phyloP scores from a whole-genome alignment of 1,140 invertebrate genomes.

The Himalopsyche phryganea region DNA sequence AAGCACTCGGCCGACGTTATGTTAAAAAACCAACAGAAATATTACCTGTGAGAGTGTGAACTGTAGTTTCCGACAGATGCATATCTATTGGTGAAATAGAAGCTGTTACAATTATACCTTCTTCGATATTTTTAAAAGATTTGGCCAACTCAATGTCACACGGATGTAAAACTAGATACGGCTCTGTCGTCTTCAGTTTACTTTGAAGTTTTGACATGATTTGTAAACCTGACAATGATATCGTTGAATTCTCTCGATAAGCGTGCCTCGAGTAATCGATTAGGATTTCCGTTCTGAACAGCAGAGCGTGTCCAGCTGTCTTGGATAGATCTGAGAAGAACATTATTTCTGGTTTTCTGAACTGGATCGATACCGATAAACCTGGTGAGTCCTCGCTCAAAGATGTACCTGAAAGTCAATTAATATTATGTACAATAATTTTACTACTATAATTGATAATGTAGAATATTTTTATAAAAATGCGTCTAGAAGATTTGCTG shows the following conservation, averaged over 20 bases:
- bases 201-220: constrained; percentile 58
- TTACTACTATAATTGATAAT: not conserved
- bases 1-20: too few relatives aligned
- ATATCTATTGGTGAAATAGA: constrained; percentile 66
- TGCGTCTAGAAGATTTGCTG: not conserved
- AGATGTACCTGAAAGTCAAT: constrained; percentile 39
- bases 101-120: constrained; percentile 59
- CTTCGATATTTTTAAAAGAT: constrained; percentile 58
- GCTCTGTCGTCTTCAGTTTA: constrained; percentile 50
- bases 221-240: constrained; percentile 65
- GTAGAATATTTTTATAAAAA: not conserved
- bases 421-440: too few relatives aligned
- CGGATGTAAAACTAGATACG: constrained; percentile 60
- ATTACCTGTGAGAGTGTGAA: constrained; percentile 62
- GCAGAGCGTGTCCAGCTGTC: constrained; percentile 66
- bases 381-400: constrained; percentile 49
- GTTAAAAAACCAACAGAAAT: too few relatives aligned
- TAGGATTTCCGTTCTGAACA: constrained; percentile 70
- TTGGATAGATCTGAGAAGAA: constrained; percentile 67
- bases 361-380: constrained; percentile 64
- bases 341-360: constrained; percentile 76
- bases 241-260: constrained; percentile 61
- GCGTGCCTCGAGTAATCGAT: constrained; percentile 69
- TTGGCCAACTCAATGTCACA: constrained; percentile 71
- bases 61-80: constrained; percentile 69